Conservation (phyloP, 2,797 vertebrate genomes). For the Dallia pectoralis region DNA sequence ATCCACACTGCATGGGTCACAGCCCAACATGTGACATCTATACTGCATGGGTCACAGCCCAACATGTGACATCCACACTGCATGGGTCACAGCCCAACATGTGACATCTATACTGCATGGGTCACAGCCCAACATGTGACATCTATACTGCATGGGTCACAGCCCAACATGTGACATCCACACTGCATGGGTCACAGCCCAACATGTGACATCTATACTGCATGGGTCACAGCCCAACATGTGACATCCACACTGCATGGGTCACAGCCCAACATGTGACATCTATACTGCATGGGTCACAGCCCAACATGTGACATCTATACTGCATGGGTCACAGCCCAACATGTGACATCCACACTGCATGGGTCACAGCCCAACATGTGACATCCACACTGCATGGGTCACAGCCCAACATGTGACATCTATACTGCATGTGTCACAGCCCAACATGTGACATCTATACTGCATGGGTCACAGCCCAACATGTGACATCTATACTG, state of each 20-base stretch:
- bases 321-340: no score
- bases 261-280: constrained; percentile 7
- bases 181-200: no score
- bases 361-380: neutral
- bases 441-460: neutral
- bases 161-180: neutral
- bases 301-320: neutral
- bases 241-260: no score
- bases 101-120: no score
- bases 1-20: neutral
- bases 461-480: no score
- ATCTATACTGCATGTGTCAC: neutral
- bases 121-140: constrained; percentile 7
- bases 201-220: neutral
- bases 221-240: neutral
- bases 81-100: neutral
- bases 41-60: no score
- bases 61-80: neutral
- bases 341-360: neutral
- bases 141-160: neutral
- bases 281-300: neutral
- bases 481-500: neutral
- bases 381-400: no score
- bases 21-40: neutral
- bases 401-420: constrained; percentile 7